phyloP scores from a whole-genome alignment of 2,888 invertebrate genomes.

The Drosophila neotestacea region DNA sequence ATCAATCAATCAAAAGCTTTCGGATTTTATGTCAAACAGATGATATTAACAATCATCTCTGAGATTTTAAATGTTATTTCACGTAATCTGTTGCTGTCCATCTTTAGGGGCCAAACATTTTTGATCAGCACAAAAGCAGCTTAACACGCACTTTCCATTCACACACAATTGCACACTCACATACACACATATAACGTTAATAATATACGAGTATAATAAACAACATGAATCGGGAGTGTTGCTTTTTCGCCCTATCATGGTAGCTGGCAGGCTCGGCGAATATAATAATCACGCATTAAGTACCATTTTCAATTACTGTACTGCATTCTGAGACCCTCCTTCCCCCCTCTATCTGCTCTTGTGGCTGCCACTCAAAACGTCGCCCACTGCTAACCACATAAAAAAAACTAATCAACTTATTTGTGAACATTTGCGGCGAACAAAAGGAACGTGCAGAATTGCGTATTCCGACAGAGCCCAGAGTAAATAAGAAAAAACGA shows the following conservation, averaged over 20 bases:
- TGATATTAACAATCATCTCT: slow-evolving; percentile 29
- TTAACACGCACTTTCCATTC: slow-evolving; percentile 64
- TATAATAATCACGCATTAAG: slow-evolving; percentile 76
- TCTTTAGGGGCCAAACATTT: slow-evolving; percentile 23
- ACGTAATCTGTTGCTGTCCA: slow-evolving; percentile 20
- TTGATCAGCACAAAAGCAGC: slow-evolving; percentile 60
- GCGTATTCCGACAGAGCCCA: slow-evolving; percentile 58
- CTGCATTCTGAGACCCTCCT: slow-evolving; percentile 28
- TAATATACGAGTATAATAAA: slow-evolving; percentile 48
- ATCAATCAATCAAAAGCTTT: slow-evolving; percentile 7
- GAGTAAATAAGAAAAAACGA: slow-evolving; percentile 33
- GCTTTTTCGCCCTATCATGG: slow-evolving; percentile 63
- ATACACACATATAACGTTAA: slow-evolving; percentile 20
- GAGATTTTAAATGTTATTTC: slow-evolving; percentile 29
- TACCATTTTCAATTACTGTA: slow-evolving; percentile 75
- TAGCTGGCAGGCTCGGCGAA: slow-evolving; percentile 51
- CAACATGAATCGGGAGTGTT: slow-evolving; percentile 38
- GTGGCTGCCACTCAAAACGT: slow-evolving; percentile 52
- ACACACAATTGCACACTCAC: slow-evolving; percentile 12
- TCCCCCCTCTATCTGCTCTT: background rate
- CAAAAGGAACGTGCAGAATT: slow-evolving; percentile 76
- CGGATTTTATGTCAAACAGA: slow-evolving; percentile 2
- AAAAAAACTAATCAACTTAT: slow-evolving; percentile 80
- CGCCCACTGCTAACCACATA: slow-evolving; percentile 61
- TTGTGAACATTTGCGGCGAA: slow-evolving; percentile 76